Conservation (phyloP, 2,797 vertebrate species). For the Danio choprae region DNA sequence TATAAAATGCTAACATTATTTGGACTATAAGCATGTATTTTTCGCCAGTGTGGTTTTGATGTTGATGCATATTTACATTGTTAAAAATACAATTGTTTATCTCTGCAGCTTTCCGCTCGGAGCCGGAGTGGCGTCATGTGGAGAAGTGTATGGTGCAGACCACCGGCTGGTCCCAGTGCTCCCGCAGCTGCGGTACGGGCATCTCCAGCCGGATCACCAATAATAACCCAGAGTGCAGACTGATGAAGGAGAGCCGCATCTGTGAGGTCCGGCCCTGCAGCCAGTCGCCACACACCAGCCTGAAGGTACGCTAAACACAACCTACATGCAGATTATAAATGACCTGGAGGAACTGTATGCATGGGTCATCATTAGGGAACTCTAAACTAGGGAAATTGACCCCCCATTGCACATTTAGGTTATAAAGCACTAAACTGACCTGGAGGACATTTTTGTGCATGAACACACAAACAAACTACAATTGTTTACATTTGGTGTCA, state of each 20-base stretch:
- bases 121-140: conserved; percentile 85
- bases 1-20: no score
- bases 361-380: no score
- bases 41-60: no score
- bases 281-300: conserved; percentile 84
- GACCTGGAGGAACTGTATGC: background rate
- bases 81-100: background rate
- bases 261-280: conserved; percentile 96
- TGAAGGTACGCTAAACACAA: no score
- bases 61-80: background rate
- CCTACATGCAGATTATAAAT: no score
- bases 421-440: no score
- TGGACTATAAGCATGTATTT: no score
- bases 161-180: conserved; percentile 97
- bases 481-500: no score
- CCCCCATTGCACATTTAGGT: no score
- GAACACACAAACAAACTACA: no score
- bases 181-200: conserved; percentile 94
- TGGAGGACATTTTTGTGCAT: no score
- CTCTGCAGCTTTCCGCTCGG: conserved; percentile 84
- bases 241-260: conserved; percentile 93
- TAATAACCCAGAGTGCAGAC: conserved; percentile 91
- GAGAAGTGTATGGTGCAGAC: conserved; percentile 96
- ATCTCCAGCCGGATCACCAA: conserved; percentile 97
- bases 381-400: no score